Evolutionary conservation across 2,113 vertebrate species (phyloP), one percentile per base, ranked within the genome.

Genomic region (Eurypyga helias): DNA sequence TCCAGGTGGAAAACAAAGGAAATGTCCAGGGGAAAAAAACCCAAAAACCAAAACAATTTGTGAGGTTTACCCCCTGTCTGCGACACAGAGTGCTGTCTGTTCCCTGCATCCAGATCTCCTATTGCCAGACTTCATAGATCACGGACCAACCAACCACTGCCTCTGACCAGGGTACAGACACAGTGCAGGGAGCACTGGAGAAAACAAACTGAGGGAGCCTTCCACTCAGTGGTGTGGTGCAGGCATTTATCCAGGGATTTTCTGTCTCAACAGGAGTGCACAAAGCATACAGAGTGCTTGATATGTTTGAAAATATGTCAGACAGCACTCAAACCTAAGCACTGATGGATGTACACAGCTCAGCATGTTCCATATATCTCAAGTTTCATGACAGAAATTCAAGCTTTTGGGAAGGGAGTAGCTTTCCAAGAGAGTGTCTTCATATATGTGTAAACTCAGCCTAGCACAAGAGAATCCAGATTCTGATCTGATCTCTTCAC

Each of bases 281-380:
- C 51, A 34, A 51, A 87, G 71, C 86, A 71, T 23, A 21, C 43
- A 17, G 2, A 25, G 65, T 79, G 55, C 51, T 89, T 62, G 77
- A 16, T 49, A 73, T 21, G 51, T 73, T 80, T 84, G 87, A 78
- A 94, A 94, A 93, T 69, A 84, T 31, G n/a, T 69, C 89, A 84
- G 71, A 48, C 31, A 38, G 26, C 29, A 18, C 73, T 60, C 61
- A 83, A 72, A 89, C 7, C 11, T 49, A 28, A 8, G 34, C 10
- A 0, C 36, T 21, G 10, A 62, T 17, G 60, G 48, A 65, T 45
- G 61, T 25, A 28, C 34, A 43, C 29, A 65, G 24, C 61, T 51
- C 48, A 41, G 41, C 23, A 29, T 28, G 28, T 65, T 83, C 49
- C 72, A 15, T 54, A 21, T 29, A 28, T 43, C 43, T 48, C n/a